A percentile compares a stretch with the other conserved stretches of the same genome.
These are phyloP conservation scores for Saccostrea echinata DNA, from an alignment of 1,140 invertebrate species.

Conservation along the genomic window DNA sequence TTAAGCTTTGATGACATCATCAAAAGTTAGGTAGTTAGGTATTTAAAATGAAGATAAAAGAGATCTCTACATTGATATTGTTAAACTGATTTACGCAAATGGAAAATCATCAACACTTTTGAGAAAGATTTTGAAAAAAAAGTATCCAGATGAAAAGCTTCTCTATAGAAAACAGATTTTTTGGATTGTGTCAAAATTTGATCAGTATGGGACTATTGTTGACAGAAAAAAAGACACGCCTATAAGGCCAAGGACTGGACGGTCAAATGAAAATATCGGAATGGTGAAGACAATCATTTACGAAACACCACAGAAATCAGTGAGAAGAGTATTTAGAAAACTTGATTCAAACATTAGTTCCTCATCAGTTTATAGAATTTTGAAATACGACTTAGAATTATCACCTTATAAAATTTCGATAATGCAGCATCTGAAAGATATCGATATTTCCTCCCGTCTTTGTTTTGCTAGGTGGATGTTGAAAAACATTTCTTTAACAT, in stretches of 20 bases:
- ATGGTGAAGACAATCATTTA: constrained; percentile 13
- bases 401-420: too few species aligned
- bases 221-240: background rate
- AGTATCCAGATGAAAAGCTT: background rate
- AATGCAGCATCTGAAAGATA: too few species aligned
- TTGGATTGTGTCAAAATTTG: background rate
- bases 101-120: background rate
- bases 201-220: too few species aligned
- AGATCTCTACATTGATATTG: constrained; percentile 9
- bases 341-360: too few species aligned
- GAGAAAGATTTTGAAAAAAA: background rate
- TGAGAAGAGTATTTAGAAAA: too few species aligned
- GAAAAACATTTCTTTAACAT: background rate
- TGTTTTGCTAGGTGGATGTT: background rate
- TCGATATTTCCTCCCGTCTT: too few species aligned
- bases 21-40: background rate
- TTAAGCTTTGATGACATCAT: background rate
- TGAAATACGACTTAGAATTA: too few species aligned
- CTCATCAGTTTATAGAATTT: too few species aligned
- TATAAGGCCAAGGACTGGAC: constrained; percentile 9
- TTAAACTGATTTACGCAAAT: background rate
- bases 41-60: constrained; percentile 15
- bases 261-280: constrained; percentile 13
- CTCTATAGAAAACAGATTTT: constrained; percentile 1
- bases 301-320: too few species aligned